Evolutionary conservation across 2,797 vertebrate genomes (phyloP), one percentile per base, ranked within the genome.

Genomic region (Paramormyrops hopkinsi): DNA sequence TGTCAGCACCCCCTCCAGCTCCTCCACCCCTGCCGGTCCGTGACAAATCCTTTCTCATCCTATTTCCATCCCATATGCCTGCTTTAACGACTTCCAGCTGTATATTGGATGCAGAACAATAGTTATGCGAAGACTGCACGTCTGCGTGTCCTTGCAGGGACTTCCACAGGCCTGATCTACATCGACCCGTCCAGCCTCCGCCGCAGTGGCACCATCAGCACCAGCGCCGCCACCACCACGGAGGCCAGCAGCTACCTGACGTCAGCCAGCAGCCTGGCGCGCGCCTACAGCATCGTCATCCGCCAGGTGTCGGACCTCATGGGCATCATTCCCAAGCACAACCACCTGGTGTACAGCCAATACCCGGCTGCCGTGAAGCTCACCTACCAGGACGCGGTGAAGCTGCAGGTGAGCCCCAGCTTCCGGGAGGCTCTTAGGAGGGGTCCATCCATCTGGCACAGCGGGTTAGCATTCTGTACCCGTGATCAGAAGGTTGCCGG

Each of bases 221-320:
- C 98, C 0, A 99, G 97, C 0, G 98, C 98, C 0, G 98, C 98
- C 0, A 37, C 73, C 0, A 98, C 99, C 0, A 94, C 99, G 83
- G 99, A 99, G 93, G 98, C 99, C 90, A 99, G 98, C 95, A 99
- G 98, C 94, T 99, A 99, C 93, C 94, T 99, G 92, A 99, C 99
- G 0, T 99, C 99, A 0, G 99, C 99, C 89, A 99, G 98, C 95
- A 99, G 98, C 92, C 95, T 99, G 90, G 99, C 99, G 25, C 96
- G 99, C 73, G 99, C 99, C 0, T 99, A 99, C 94, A 99, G 99
- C 93, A 99, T 99, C 69, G 98, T 99, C 93, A 98, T 99, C 94
- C 94, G 98, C 86, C 98, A 99, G 91, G 99, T 99, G 94, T 99
- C 99, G 0, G 99, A 99, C 92, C 95, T 99, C 90, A 99, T 99